Base-by-base conservation (phyloP, 2,888 invertebrate species). In the Parascotia fuliginaria region DNA sequence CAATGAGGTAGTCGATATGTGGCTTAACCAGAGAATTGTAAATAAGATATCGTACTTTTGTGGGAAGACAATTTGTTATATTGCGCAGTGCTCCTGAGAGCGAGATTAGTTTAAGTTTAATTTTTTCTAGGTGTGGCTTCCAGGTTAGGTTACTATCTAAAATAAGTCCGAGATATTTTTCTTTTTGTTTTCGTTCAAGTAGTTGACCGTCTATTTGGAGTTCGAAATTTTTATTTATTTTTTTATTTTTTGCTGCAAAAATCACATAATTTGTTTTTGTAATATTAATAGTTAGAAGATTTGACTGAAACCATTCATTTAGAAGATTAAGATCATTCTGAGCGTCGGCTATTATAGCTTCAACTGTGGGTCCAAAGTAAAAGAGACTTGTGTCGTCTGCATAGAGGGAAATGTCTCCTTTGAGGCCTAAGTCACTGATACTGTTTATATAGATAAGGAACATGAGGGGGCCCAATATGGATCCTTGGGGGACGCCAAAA, bases 191-290 rank as follows among this genome's bases (percentile, higher is more conserved):
- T 32, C 14, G 16, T 32, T 41, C 9, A 12, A 41, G 28, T 32
- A 24, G 5, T 32, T 41, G 41, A 19, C 28, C 24, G 9, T 41
- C 31, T 22, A 41, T 41, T 24, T 32, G 31, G 9, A 41, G 32
- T 24, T 32, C 5, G 3, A 31, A 29, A 19, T 40, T 31, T 12
- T 19, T 7, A 6, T 5, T 9, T 12, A 19, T 39, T 38, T 42
- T 46, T 46, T 46, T 46, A 28, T 28, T 9, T 46, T 52, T 46
- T 37, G 52, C 13, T 1, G 32, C 14, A 31, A 52, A 39, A 14
- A 52, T 39, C 9, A 52, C 22, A 19, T 42, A 46, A 7, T 46
- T 42, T 2, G 46, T 52, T 46, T 52, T 52, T 9, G 37, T 40
- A 3, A 28, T 9, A 9, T 28, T 28, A 28, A 28, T 28, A 28